A percentile compares a stretch with the other conserved stretches of the same genome.
Evolutionary conservation across 2,797 vertebrate species (phyloP).

Genomic region (Lophotriccus pileatus): DNA sequence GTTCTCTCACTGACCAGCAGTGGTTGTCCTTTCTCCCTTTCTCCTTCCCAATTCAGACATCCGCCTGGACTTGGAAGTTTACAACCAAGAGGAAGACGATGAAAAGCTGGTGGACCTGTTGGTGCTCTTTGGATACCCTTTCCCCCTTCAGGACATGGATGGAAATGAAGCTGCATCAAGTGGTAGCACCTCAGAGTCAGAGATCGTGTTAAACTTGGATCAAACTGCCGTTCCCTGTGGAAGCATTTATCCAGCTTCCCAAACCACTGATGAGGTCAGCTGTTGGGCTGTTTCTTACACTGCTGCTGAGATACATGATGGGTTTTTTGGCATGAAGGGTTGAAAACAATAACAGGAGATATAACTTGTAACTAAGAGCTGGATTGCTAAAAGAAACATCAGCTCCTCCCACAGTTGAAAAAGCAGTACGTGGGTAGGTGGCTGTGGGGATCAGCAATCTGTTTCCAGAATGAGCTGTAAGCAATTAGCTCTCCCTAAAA

Average conservation of each 20-base stretch:
- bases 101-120: slow-evolving; percentile 83
- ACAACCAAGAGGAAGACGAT: slow-evolving; percentile 74
- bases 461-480: background rate
- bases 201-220: slow-evolving; percentile 30
- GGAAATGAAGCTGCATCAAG: slow-evolving; percentile 69
- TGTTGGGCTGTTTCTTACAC: background rate
- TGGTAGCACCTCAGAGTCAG: slow-evolving; percentile 17
- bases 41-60: slow-evolving; percentile 80
- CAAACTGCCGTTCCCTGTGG: slow-evolving; percentile 26
- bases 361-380: slow-evolving; percentile 17
- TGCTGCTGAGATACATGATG: slow-evolving; percentile 37
- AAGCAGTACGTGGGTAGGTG: rapidly evolving
- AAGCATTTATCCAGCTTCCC: slow-evolving; percentile 29
- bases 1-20: background rate
- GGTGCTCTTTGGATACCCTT: slow-evolving; percentile 80
- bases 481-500: background rate
- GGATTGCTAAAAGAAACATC: background rate
- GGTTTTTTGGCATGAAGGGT: slow-evolving; percentile 3
- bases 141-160: slow-evolving; percentile 78
- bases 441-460: background rate
- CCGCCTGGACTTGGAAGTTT: slow-evolving; percentile 89
- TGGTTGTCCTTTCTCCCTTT: background rate
- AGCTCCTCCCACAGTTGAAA: background rate
- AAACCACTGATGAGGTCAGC: slow-evolving; percentile 69
- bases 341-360: slow-evolving; percentile 34